Percentiles rank a stretch among this genome's conserved stretches.
phyloP scores from a whole-genome alignment of 2,888 invertebrate species.

The Eubasilissa splendida region DNA sequence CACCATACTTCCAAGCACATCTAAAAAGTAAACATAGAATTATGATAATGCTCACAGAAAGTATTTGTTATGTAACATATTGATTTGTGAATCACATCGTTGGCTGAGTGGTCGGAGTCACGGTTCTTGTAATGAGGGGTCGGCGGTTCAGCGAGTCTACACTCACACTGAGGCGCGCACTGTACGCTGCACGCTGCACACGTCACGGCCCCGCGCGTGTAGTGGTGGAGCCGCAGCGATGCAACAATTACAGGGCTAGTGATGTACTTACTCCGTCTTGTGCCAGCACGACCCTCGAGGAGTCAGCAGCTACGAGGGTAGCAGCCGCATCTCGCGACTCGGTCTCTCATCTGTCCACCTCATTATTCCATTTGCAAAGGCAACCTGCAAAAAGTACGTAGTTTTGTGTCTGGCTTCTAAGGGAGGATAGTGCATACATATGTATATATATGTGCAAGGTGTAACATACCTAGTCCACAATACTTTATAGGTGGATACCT shows the following conservation, averaged over 20 bases:
- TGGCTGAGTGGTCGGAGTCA: constrained; percentile 50
- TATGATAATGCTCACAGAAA: constrained; percentile 58
- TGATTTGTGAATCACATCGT: constrained; percentile 58
- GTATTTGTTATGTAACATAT: constrained; percentile 59
- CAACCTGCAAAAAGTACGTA: too few species aligned
- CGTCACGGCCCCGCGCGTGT: background rate
- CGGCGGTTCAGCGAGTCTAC: constrained; percentile 46
- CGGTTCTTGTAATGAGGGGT: constrained; percentile 58
- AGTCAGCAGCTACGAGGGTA: too few species aligned
- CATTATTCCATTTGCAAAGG: too few species aligned
- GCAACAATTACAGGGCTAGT: constrained; percentile 34
- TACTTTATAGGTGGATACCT: too few species aligned
- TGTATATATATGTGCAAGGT: too few species aligned
- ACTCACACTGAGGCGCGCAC: background rate
- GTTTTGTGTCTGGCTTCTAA: too few species aligned
- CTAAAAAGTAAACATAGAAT: constrained; percentile 59
- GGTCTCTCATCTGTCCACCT: too few species aligned
- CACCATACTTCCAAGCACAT: constrained; percentile 51
- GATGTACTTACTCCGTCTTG: background rate
- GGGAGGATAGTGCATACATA: too few species aligned
- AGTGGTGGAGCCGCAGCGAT: too few species aligned
- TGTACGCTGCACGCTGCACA: background rate
- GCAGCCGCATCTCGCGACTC: too few species aligned
- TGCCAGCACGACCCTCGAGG: too few species aligned
- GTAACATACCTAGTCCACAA: too few species aligned